A percentile compares a stretch with the other conserved stretches of the same genome.
These are phyloP conservation scores for Montipora sp. DNA, from an alignment of 64 coral and sea anemone genomes.

Conservation along the genomic window DNA sequence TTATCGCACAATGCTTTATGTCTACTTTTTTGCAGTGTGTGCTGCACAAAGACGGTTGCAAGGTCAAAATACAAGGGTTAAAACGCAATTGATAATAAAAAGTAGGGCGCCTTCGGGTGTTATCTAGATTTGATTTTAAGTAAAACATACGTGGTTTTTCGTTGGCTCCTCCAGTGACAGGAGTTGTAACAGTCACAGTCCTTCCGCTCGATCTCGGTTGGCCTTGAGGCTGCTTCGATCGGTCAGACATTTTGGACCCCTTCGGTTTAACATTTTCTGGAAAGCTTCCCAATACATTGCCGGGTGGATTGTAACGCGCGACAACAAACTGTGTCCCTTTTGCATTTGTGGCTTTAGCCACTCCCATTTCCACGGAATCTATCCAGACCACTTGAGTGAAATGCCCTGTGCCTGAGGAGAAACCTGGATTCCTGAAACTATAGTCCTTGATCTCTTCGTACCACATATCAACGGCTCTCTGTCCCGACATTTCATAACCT, in stretches of 20 bases:
- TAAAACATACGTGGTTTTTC: slow-evolving; percentile 72
- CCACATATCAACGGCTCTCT: slow-evolving; percentile 94
- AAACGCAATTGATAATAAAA: too few relatives aligned
- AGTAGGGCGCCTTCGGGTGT: too few relatives aligned
- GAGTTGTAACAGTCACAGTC: not conserved
- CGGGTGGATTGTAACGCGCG: slow-evolving; percentile 85
- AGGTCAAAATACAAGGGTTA: too few relatives aligned
- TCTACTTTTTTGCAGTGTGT: too few relatives aligned
- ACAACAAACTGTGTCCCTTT: slow-evolving; percentile 92
- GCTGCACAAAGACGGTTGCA: too few relatives aligned
- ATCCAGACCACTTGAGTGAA: slow-evolving; percentile 97
- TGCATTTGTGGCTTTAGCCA: slow-evolving; percentile 85
- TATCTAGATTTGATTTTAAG: not conserved
- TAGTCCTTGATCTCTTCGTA: slow-evolving; percentile 99
- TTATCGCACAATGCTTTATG: too few relatives aligned
- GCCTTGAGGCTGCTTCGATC: not conserved
- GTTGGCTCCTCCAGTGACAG: not conserved
- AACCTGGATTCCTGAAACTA: slow-evolving; percentile 83
- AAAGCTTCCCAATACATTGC: slow-evolving; percentile 95
- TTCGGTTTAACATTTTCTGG: slow-evolving; percentile 91
- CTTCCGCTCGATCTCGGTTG: not conserved
- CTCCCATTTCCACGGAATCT: slow-evolving; percentile 80
- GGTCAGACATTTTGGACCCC: slow-evolving; percentile 72
- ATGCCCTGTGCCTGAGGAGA: slow-evolving; percentile 89
- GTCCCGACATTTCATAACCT: slow-evolving; percentile 92